Conservation (phyloP, 2,797 vertebrate species). For the Hippopotamyrus pictus region DNA sequence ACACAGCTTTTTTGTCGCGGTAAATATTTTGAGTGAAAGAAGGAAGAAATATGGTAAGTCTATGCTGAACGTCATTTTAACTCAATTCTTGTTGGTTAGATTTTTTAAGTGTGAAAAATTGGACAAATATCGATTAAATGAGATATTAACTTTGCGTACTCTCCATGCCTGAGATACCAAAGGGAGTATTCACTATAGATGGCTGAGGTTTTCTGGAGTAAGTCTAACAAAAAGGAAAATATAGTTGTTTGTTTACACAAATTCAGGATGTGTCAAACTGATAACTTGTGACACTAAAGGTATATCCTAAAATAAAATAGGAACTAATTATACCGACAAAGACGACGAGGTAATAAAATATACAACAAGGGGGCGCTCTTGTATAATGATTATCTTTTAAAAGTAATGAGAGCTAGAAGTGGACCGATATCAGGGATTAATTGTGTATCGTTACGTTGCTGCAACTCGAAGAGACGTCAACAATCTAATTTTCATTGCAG, state of each 20-base stretch:
- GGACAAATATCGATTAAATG: constrained; percentile 13
- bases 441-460: constrained; percentile 69
- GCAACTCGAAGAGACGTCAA: constrained; percentile 34
- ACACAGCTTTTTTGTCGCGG: not conserved
- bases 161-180: constrained; percentile 61
- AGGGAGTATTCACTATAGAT: constrained; percentile 58
- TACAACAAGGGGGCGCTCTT: constrained; percentile 28
- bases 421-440: constrained; percentile 53
- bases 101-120: not conserved
- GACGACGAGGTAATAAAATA: not conserved
- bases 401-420: constrained; percentile 32
- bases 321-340: constrained; percentile 6
- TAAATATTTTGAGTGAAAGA: not conserved
- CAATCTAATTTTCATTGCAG: constrained; percentile 6
- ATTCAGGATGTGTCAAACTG: constrained; percentile 60
- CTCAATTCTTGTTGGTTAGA: not conserved
- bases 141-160: constrained; percentile 73
- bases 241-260: constrained; percentile 55
- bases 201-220: constrained; percentile 41
- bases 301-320: constrained; percentile 42
- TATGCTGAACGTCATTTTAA: not conserved
- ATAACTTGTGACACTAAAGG: constrained; percentile 59
- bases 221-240: constrained; percentile 37
- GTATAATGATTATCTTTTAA: constrained; percentile 17
- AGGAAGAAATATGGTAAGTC: not conserved